Base-by-base conservation (phyloP, 2,797 vertebrate genomes). In the Notolepis coatsorum region DNA sequence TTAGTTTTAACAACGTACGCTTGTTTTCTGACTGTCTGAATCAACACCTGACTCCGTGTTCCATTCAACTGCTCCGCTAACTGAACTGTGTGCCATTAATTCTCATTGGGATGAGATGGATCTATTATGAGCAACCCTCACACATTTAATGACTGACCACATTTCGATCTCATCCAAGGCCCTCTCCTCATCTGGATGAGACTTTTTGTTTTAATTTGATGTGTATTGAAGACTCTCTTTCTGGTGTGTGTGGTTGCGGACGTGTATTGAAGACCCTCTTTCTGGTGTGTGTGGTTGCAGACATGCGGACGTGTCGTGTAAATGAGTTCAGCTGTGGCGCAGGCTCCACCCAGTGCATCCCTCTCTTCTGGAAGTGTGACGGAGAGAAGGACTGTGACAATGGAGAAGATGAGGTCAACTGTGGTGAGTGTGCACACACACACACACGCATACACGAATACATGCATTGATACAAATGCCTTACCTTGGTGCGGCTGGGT, bases 331-430 rank as follows among this genome's bases (percentile, higher is more conserved):
- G 94, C 90, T 99, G 98, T 77, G 96, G 96, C 4, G 87, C 92
- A 1, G 94, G 91, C 50, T 96, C 96, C 73, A 95, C 94, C 25
- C 95, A 96, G 73, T 99, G 98, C 65, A 95, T 99, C 82, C 96
- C 98, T 3, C 43, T 92, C 55, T 97, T 94, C 88, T 99, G 98
- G 98, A 95, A 96, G 68, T 99, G 98, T 80, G 98, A 99, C 68
- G 95, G 96, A 61, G 96, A 99, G 87, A 94, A 83, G 77, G 98
- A 99, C 91, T 99, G 98, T 71, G 95, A 96, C 89, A 95, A 91
- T 68, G 96, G 93, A 65, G 95, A 96, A 88, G 97, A 99, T 60
- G 97, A 99, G 87, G 81, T 94, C 65, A 94, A 93, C 88, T 99
- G 97, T 89, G 96, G 97, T 99, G 93, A 89, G 96, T 90, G 75